Conservation (phyloP, 2,888 invertebrate genomes). For the Agrochola circellaris region DNA sequence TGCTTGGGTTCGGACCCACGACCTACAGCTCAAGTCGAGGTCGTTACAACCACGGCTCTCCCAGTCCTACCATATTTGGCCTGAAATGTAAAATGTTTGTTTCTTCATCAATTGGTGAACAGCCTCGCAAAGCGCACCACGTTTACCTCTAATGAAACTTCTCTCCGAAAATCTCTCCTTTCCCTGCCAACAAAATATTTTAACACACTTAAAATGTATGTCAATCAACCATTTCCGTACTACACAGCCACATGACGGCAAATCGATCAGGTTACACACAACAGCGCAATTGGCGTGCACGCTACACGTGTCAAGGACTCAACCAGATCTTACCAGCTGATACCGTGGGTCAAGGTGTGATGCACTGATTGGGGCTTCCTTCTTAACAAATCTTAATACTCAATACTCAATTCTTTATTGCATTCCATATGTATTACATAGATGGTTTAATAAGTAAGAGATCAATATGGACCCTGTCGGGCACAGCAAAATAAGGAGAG, state of each 20-base stretch:
- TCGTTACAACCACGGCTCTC: no score
- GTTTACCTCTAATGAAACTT: not conserved
- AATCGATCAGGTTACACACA: slow-evolving; percentile 60
- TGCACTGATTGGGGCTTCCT: slow-evolving; percentile 56
- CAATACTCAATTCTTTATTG: no score
- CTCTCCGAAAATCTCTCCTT: not conserved
- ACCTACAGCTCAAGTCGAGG: no score
- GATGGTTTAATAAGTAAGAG: no score
- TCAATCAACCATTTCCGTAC: slow-evolving; percentile 2
- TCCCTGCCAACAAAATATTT: not conserved
- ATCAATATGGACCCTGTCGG: no score
- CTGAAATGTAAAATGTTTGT: not conserved
- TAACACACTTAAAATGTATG: not conserved
- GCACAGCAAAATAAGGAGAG: no score
- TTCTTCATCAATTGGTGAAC: not conserved
- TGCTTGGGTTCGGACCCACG: no score
- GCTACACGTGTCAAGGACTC: slow-evolving; percentile 63
- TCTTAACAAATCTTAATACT: slow-evolving; percentile 38
- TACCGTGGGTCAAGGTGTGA: slow-evolving; percentile 61
- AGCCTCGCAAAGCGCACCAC: not conserved
- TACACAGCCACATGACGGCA: slow-evolving; percentile 12
- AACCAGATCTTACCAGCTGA: slow-evolving; percentile 53
- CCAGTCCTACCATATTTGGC: not conserved
- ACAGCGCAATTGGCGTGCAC: slow-evolving; percentile 50
- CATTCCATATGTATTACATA: no score